These are phyloP conservation scores for Cydia pomonella DNA, from an alignment of 1,140 invertebrate genomes.

Conservation along the genomic window DNA sequence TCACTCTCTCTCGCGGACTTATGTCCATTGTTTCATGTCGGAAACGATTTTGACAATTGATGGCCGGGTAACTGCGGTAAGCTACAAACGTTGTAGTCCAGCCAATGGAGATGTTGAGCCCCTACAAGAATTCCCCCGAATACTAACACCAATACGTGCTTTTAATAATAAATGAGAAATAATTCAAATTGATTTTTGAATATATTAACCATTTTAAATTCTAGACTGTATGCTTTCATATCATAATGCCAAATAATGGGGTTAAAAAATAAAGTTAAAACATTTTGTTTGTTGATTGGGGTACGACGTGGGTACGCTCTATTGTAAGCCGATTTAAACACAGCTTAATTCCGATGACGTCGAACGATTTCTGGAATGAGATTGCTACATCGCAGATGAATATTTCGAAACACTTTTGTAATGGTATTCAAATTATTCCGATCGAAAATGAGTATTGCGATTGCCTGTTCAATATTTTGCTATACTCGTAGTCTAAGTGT, in stretches of 20 bases:
- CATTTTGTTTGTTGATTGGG: neutral
- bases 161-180: neutral
- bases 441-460: conserved; percentile 31
- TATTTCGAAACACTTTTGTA: conserved; percentile 64
- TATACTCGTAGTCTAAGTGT: conserved; percentile 27
- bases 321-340: conserved; percentile 62
- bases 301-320: conserved; percentile 55
- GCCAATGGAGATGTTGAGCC: neutral
- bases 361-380: conserved; percentile 70
- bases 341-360: conserved; percentile 61
- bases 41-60: conserved; percentile 50
- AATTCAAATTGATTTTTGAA: neutral
- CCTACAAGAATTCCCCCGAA: neutral
- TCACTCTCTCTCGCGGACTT: conserved; percentile 50
- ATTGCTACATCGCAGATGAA: conserved; percentile 58
- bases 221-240: neutral
- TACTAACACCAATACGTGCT: too few relatives aligned
- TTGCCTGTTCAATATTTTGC: conserved; percentile 24
- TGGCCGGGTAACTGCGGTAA: conserved; percentile 33
- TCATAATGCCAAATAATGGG: neutral
- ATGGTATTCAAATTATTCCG: conserved; percentile 37
- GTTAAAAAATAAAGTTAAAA: neutral
- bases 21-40: conserved; percentile 49
- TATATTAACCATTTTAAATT: neutral
- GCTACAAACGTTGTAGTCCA: conserved; percentile 7